Base-by-base conservation (phyloP, 2,888 invertebrate species). In the Diarsia rubi region DNA sequence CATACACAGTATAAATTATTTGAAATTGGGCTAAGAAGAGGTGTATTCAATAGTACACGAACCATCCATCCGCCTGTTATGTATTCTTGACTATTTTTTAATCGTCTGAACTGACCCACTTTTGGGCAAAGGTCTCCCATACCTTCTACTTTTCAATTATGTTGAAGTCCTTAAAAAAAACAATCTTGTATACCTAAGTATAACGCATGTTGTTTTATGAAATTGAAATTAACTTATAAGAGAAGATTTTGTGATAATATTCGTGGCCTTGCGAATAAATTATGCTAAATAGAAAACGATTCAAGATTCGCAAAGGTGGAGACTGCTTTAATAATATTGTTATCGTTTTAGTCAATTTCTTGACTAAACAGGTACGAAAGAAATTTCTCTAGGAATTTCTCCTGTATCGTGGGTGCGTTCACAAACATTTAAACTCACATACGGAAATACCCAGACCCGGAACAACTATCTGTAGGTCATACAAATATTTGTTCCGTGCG, bases 241-340 rank as follows among this genome's bases (percentile, higher is more conserved):
- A 69, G 21, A 65, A 64, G 12, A 59, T 69, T 44, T 65, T 19
- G 5, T 31, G 45, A 59, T 78, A 57, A 67, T 68, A 37, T 63
- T 59, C 12, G 21, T 54, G 54, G 5, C 54, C 37, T 60, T 75
- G 69, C 12, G 77, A 76, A 85, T 85, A 76, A 85, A 79, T 84
- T 73, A 84, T 84, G 78, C 42, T 68, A 84, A 77, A 62, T 59
- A 70, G 37, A 52, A 75, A 72, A 79, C 37, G 54, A 69, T 24
- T 69, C 54, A 52, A 60, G 45, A 62, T 52, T 72, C 16, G 49
- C 62, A 45, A 79, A 69, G 27, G 3, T 66, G 60, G n/a, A 75
- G 60, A 47, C 45, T 54, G n/a, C 6, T 2, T 52, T 70, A 16
- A 52, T 59, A 24, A 52, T 45, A 24, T 31, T 59, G 24, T 31